phyloP scores from a whole-genome alignment of 2,113 vertebrate genomes.

The Ammodytes marinus region DNA sequence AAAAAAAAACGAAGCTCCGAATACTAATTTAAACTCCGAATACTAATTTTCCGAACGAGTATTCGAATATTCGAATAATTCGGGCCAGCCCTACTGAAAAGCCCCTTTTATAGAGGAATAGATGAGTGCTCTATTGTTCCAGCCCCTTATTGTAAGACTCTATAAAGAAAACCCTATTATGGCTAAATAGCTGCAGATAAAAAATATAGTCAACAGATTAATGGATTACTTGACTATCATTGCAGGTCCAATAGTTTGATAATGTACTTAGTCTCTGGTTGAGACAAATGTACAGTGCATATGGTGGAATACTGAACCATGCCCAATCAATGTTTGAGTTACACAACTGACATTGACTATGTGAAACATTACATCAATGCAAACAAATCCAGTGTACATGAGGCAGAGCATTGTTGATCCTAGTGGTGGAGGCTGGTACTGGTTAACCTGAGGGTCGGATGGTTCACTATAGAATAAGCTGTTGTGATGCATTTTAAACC shows the following conservation, averaged over 20 bases:
- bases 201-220: too few relatives aligned
- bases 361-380: not conserved
- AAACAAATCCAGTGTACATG: not conserved
- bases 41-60: too few relatives aligned
- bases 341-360: not conserved
- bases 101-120: too few relatives aligned
- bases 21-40: too few relatives aligned
- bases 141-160: not conserved
- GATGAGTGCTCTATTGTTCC: not conserved
- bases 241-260: not conserved
- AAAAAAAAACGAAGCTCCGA: too few relatives aligned
- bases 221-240: not conserved
- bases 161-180: not conserved
- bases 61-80: too few relatives aligned
- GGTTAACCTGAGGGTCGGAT: not conserved
- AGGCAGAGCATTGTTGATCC: conserved; percentile 5
- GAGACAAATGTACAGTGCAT: too few relatives aligned
- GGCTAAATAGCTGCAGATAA: too few relatives aligned
- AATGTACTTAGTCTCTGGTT: not conserved
- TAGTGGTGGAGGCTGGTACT: not conserved
- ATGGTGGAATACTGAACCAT: too few relatives aligned
- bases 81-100: too few relatives aligned
- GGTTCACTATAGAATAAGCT: not conserved
- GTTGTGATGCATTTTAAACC: not conserved
- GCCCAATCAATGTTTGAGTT: not conserved